Percentiles rank a stretch among this genome's conserved stretches.
Conservation (phyloP, 2,113 vertebrate species). For the Nothocercus julius region DNA sequence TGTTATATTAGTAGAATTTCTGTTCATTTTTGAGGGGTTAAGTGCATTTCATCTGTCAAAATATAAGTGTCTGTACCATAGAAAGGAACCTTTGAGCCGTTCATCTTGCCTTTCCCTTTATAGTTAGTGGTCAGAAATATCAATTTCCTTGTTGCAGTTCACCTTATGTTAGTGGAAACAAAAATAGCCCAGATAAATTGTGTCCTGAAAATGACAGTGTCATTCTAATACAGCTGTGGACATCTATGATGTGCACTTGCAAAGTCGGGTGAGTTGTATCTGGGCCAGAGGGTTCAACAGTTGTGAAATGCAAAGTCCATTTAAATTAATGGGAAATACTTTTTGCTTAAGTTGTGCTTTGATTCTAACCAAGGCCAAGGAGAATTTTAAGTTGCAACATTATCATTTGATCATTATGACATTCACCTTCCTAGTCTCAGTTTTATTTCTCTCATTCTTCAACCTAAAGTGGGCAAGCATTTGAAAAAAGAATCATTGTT, state of each 20-base stretch:
- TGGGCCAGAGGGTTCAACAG: background rate
- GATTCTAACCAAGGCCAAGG: background rate
- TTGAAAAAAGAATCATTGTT: background rate
- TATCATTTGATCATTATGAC: background rate
- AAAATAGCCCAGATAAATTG: background rate
- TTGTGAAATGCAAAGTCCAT: background rate
- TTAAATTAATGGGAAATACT: background rate
- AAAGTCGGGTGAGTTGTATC: background rate
- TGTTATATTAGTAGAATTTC: background rate
- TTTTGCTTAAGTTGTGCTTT: background rate
- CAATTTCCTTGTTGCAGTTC: background rate
- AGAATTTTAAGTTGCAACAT: background rate
- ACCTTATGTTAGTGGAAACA: background rate
- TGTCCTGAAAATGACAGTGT: background rate
- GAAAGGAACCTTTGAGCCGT: background rate
- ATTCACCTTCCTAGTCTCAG: background rate
- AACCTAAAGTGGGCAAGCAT: background rate
- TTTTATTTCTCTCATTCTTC: background rate
- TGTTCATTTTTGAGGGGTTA: background rate
- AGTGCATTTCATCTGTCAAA: background rate
- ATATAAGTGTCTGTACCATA: background rate
- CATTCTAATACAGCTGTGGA: background rate
- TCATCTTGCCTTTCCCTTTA: background rate
- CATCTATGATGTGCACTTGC: rapidly evolving
- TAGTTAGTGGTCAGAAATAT: background rate